These are phyloP conservation scores for Nettapus auritus DNA, from an alignment of 2,113 vertebrate species.

Conservation along the genomic window DNA sequence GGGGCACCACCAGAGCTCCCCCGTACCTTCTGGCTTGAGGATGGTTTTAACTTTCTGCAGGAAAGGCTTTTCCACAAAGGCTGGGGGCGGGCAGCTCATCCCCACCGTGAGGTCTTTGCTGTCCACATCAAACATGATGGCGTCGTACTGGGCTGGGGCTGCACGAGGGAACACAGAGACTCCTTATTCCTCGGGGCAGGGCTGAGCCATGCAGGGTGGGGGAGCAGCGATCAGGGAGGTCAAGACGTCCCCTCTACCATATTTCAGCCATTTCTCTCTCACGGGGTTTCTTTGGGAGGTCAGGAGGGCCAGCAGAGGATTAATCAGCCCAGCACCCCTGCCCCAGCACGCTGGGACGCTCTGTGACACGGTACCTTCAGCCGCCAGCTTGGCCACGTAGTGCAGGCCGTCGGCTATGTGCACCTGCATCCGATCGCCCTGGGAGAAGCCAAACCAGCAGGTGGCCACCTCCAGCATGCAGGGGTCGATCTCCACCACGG, in stretches of 20 bases:
- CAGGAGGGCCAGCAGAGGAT: background rate
- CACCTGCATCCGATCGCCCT: slow-evolving; percentile 85
- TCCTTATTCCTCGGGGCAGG: background rate
- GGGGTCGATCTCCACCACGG: slow-evolving; percentile 91
- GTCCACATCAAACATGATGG: slow-evolving; percentile 95
- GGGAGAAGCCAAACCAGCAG: slow-evolving; percentile 88
- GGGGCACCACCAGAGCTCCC: background rate
- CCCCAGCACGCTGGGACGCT: background rate
- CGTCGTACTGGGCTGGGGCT: slow-evolving; percentile 82
- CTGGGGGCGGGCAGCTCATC: slow-evolving; percentile 93
- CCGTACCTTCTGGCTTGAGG: slow-evolving; percentile 85
- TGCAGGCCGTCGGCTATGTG: slow-evolving; percentile 88
- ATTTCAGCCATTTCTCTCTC: fast-evolving
- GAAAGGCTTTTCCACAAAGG: slow-evolving; percentile 87
- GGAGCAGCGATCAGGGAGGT: background rate
- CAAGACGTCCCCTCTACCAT: background rate
- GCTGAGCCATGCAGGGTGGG: fast-evolving
- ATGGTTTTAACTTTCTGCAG: slow-evolving; percentile 86
- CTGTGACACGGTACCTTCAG: slow-evolving; percentile 74
- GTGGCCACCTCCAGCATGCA: slow-evolving; percentile 89
- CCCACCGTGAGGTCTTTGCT: slow-evolving; percentile 91
- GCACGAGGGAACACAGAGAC: background rate
- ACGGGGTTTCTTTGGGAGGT: background rate
- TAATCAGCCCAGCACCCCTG: background rate
- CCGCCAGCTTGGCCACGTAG: slow-evolving; percentile 79